These are phyloP conservation scores for Ophion costatus DNA, from an alignment of 2,888 invertebrate genomes.

Conservation along the genomic window DNA sequence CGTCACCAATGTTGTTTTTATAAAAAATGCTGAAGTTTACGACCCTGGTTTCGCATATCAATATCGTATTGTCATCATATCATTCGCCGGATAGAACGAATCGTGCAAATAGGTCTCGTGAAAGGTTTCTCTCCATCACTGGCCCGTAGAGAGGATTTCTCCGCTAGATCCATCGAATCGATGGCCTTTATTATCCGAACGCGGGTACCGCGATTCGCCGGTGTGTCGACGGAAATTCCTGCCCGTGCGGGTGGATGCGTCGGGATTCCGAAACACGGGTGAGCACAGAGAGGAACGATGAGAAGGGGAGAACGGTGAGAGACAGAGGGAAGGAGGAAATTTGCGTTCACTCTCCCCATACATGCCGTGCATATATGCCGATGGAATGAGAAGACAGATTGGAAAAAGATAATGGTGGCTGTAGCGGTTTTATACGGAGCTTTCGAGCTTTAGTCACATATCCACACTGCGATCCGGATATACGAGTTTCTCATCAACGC, in stretches of 20 bases:
- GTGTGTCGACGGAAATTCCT: conserved; percentile 63
- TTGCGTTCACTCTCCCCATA: conserved; percentile 48
- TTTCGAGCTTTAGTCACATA: conserved; percentile 80
- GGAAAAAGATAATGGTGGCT: conserved; percentile 60
- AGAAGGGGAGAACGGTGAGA: conserved; percentile 39
- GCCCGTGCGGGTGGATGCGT: conserved; percentile 50
- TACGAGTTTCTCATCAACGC: conserved; percentile 45
- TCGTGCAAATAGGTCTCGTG: conserved; percentile 43
- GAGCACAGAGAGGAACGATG: conserved; percentile 54
- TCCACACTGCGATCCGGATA: conserved; percentile 70
- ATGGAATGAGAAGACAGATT: conserved; percentile 66
- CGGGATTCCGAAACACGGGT: conserved; percentile 58
- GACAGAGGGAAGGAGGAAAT: conserved; percentile 41
- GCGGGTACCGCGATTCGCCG: conserved; percentile 49
- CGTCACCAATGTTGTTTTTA: no score
- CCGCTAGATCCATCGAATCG: conserved; percentile 73
- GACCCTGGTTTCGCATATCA: no score
- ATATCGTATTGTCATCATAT: no score
- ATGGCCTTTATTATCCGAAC: conserved; percentile 72
- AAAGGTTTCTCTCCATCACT: conserved; percentile 61
- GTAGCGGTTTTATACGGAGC: conserved; percentile 76
- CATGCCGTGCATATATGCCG: conserved; percentile 21
- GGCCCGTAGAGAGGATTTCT: conserved; percentile 66
- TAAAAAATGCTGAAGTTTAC: no score
- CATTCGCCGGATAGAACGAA: background rate